Base-by-base conservation (phyloP, 2,888 invertebrate genomes). In the Petrolisthes cinctipes region DNA sequence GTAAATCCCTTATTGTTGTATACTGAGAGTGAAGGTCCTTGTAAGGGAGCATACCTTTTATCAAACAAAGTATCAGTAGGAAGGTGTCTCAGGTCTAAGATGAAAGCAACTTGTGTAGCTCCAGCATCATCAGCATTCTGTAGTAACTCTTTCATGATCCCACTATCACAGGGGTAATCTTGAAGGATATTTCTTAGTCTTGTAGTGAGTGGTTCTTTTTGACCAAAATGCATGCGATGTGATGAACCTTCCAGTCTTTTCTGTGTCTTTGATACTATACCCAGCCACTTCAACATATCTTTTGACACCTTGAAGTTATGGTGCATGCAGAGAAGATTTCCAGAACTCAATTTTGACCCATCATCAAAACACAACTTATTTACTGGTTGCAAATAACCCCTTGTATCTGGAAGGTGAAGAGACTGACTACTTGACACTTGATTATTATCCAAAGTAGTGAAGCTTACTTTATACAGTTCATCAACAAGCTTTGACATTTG, bases 51-150 rank as follows among this genome's bases (percentile, higher is more conserved):
- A 75, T 66, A 78, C 20, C n/a, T 37, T 7, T 75, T 61, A 56
- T 82, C 82, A 82, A 86, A 66, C 9, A 86, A 76, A 54, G 61
- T 86, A 20, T 76, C 9, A 6, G 51, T 11, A 53, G 86, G 78
- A 9, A 79, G 73, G 14, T 68, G 17, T 66, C 86, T 71, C 37
- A 86, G 82, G 56, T 86, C 86, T 57, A 82, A 78, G 17, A 76
- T 75, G 54, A 86, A 86, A 11, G 56, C 61, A 7, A 86, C 56
- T 66, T 82, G 73, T 51, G 76, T 86, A 11, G 86, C 86, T 66
- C 86, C 86, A 9, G 86, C 86, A 82, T 86, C 86, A 76, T 86
- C 86, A 37, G 86, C 86, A 66, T 86, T 86, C 68, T 86, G 86
- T 9, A 86, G 56, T 20, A 86, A 56, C 20, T 86, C 86, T 20